Conservation (phyloP, 2,888 invertebrate species). For the Notodonta ziczac region DNA sequence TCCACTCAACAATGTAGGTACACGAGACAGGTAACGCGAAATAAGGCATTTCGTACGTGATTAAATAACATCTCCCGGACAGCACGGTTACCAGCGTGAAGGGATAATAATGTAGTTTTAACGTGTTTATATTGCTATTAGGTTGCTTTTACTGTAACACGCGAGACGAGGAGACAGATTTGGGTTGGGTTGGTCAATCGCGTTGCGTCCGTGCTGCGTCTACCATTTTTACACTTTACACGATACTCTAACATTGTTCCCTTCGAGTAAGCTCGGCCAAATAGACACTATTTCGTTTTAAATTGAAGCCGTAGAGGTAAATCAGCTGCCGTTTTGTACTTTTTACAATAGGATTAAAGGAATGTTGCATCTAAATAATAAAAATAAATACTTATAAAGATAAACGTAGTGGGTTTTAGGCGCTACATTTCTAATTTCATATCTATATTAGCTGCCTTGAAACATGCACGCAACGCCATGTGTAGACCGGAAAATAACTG, state of each 20-base stretch:
- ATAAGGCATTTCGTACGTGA: constrained; percentile 77
- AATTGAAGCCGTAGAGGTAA: constrained; percentile 51
- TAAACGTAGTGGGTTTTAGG: constrained; percentile 42
- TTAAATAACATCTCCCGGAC: constrained; percentile 52
- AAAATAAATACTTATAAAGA: constrained; percentile 51
- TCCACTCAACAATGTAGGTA: constrained; percentile 75
- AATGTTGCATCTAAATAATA: constrained; percentile 53
- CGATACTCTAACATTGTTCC: constrained; percentile 79
- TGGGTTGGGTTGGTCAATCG: constrained; percentile 32
- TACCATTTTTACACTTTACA: constrained; percentile 53
- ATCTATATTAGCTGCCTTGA: constrained; percentile 71
- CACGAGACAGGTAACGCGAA: constrained; percentile 79
- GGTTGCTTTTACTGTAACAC: constrained; percentile 31
- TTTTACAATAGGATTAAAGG: constrained; percentile 49
- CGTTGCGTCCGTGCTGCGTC: constrained; percentile 60
- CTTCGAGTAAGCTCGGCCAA: constrained; percentile 80
- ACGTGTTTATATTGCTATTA: constrained; percentile 36
- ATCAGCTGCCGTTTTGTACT: constrained; percentile 78
- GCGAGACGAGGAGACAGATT: constrained; percentile 49
- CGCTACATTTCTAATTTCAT: constrained; percentile 57
- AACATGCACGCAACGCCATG: constrained; percentile 63
- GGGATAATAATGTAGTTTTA: constrained; percentile 21
- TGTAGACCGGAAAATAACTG: neutral
- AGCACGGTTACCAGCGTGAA: constrained; percentile 43
- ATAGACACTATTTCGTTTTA: constrained; percentile 50